A percentile compares a stretch with the other conserved stretches of the same genome.
Evolutionary conservation across 2,113 vertebrate species (phyloP).

Genomic region (Clarias gariepinus): DNA sequence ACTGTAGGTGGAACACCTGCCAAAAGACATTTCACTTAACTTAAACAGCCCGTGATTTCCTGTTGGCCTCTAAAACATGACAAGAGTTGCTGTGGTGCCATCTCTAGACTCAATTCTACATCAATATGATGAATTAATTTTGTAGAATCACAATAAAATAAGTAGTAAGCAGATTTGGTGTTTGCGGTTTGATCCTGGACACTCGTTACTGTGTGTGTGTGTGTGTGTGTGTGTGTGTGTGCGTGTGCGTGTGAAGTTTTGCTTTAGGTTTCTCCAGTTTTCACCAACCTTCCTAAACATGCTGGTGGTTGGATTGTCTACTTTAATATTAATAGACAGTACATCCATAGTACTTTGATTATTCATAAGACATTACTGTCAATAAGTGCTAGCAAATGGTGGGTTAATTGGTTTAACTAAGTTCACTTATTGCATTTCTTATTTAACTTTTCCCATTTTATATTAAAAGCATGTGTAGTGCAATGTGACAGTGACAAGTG

Average conservation of each 20-base stretch:
- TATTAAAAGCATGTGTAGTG: background rate
- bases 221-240: background rate
- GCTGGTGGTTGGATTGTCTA: background rate
- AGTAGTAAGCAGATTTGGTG: background rate
- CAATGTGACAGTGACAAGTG: background rate
- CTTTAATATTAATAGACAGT: background rate
- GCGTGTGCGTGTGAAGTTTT: background rate
- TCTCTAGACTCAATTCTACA: constrained; percentile 29
- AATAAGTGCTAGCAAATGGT: background rate
- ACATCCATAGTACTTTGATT: background rate
- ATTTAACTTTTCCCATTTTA: background rate
- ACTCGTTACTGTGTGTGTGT: background rate
- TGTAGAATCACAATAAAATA: constrained; percentile 27
- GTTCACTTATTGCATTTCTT: background rate
- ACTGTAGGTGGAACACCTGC: constrained; percentile 47
- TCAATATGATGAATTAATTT: constrained; percentile 54
- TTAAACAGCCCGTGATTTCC: constrained; percentile 33
- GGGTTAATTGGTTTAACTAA: background rate
- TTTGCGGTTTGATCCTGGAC: background rate
- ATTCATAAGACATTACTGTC: background rate
- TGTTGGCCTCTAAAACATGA: constrained; percentile 8
- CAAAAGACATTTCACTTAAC: constrained; percentile 56
- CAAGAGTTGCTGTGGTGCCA: constrained; percentile 13
- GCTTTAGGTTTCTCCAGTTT: background rate
- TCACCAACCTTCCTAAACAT: background rate